A percentile compares a stretch with the other conserved stretches of the same genome.
These are phyloP conservation scores for Phylloscopus trochilus DNA, from an alignment of 2,113 vertebrate species.

Conservation along the genomic window DNA sequence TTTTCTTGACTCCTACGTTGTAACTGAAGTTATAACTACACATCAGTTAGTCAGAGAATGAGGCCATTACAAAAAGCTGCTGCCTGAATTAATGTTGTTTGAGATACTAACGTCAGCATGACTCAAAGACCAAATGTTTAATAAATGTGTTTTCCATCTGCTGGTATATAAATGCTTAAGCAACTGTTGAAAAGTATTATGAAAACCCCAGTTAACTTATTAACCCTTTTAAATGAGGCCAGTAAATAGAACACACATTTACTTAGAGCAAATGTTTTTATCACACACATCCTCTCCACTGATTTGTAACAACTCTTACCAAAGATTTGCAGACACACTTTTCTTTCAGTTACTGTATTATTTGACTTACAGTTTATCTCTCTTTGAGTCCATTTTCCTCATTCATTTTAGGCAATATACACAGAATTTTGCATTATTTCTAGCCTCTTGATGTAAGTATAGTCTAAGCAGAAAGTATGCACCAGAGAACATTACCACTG, in stretches of 20 bases:
- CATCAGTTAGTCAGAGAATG: neutral
- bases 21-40: neutral
- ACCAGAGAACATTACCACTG: neutral
- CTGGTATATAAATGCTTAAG: conserved; percentile 12
- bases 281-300: neutral
- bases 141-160: conserved; percentile 48
- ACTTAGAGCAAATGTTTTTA: neutral
- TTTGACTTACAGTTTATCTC: neutral
- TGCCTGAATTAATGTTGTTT: neutral
- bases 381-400: neutral
- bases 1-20: neutral
- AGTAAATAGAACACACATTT: neutral
- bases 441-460: neutral
- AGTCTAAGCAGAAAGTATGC: neutral
- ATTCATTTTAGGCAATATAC: neutral
- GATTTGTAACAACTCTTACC: neutral
- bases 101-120: neutral
- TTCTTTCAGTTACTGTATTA: neutral
- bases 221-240: neutral
- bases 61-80: neutral
- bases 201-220: neutral
- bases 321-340: neutral
- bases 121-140: conserved; percentile 31
- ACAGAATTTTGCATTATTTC: neutral
- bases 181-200: conserved; percentile 17